Percentiles rank a stretch among this genome's conserved stretches.
Evolutionary conservation across 2,888 invertebrate genomes (phyloP).

Genomic region (Drosophila aldrichi): DNA sequence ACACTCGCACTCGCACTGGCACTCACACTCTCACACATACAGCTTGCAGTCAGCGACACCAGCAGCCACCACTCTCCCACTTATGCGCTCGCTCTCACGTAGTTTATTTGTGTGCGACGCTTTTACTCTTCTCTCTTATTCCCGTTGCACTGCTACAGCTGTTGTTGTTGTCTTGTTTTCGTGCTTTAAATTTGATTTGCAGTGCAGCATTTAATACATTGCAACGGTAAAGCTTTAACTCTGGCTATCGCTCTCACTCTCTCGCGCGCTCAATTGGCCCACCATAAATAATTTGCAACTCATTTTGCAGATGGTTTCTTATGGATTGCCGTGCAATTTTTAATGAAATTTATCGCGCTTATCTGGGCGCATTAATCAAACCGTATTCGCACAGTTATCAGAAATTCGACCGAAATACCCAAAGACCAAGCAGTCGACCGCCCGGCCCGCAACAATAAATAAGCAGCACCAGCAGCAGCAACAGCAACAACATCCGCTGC

Average conservation of each 20-base stretch:
- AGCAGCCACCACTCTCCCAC: conserved; percentile 25
- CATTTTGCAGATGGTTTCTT: conserved; percentile 80
- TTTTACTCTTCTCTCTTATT: conserved; percentile 22
- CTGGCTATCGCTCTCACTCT: neutral
- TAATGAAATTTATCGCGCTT: conserved; percentile 83
- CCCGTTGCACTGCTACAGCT: conserved; percentile 22
- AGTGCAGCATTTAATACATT: conserved; percentile 51
- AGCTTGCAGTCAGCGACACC: conserved; percentile 26
- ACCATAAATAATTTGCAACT: conserved; percentile 79
- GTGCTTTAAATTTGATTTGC: conserved; percentile 72
- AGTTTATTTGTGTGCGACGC: conserved; percentile 39
- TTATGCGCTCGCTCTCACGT: conserved; percentile 27
- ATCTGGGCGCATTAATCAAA: conserved; percentile 84
- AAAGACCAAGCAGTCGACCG: conserved; percentile 20
- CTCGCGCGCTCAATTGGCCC: neutral
- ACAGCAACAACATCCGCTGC: conserved; percentile 43
- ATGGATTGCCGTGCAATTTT: conserved; percentile 81
- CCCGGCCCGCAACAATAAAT: conserved; percentile 58
- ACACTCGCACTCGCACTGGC: conserved; percentile 4
- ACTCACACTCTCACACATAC: conserved; percentile 1
- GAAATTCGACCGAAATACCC: conserved; percentile 10
- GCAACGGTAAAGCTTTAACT: conserved; percentile 32
- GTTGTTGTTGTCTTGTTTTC: conserved; percentile 23
- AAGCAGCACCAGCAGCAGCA: conserved; percentile 35
- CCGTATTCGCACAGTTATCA: conserved; percentile 59